A percentile compares a stretch with the other conserved stretches of the same genome.
Evolutionary conservation across 2,888 invertebrate species (phyloP).

Genomic region (Eumerus sabulonum): DNA sequence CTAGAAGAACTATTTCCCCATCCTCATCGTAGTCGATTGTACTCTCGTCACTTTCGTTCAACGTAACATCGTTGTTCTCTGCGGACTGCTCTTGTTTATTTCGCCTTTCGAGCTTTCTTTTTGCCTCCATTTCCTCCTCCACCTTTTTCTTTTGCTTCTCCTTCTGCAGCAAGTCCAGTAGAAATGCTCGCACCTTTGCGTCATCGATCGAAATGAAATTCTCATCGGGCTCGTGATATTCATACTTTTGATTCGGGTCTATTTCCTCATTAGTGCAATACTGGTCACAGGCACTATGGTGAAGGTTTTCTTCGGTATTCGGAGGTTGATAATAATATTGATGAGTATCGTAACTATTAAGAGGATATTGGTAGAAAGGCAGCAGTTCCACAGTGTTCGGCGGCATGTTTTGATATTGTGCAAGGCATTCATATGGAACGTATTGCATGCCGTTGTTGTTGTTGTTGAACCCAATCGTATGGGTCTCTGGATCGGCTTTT

Average conservation of each 20-base stretch:
- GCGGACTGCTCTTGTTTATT: conserved; percentile 25
- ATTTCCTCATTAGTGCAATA: conserved; percentile 47
- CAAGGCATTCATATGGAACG: conserved; percentile 45
- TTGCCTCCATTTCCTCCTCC: conserved; percentile 42
- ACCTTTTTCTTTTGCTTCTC: conserved; percentile 70
- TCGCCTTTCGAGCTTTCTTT: conserved; percentile 41
- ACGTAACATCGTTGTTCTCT: conserved; percentile 12
- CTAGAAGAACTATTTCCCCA: conserved; percentile 65
- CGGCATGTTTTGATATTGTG: conserved; percentile 47
- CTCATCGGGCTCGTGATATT: conserved; percentile 76
- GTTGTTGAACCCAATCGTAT: conserved; percentile 61
- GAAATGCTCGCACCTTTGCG: conserved; percentile 75
- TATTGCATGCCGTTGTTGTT: conserved; percentile 60
- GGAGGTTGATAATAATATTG: conserved; percentile 43
- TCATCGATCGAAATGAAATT: conserved; percentile 78
- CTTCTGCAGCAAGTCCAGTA: conserved; percentile 74
- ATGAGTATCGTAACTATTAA: conserved; percentile 48
- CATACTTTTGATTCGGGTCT: conserved; percentile 70
- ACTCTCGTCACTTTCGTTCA: conserved; percentile 59
- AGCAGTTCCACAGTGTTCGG: conserved; percentile 40
- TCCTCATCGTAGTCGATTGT: conserved; percentile 65
- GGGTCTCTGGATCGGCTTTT: conserved; percentile 65
- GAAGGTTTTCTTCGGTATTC: conserved; percentile 37
- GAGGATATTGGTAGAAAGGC: conserved; percentile 41
- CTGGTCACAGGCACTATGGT: conserved; percentile 52